A percentile compares a stretch with the other conserved stretches of the same genome.
Conservation (phyloP, 1,140 invertebrate genomes). For the Cydia fagiglandana region DNA sequence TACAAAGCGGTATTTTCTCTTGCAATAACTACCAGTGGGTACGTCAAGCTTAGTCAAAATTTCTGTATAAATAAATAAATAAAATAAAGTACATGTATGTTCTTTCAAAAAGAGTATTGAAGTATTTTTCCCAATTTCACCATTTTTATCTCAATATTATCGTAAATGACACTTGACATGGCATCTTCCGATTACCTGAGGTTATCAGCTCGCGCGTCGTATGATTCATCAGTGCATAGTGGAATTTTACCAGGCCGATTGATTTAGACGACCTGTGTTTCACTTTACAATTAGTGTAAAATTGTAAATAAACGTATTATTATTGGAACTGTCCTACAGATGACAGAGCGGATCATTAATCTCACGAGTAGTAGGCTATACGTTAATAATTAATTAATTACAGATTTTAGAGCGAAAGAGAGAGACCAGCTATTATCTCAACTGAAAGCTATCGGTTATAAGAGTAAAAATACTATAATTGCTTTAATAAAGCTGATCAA, state of each 20-base stretch:
- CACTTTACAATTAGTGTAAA: too few relatives aligned
- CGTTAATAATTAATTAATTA: neutral
- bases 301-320: too few relatives aligned
- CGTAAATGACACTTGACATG: neutral
- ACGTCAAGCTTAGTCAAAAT: neutral
- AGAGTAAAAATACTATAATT: neutral
- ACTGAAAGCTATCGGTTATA: neutral
- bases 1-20: conserved; percentile 15
- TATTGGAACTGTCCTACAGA: too few relatives aligned
- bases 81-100: too few relatives aligned
- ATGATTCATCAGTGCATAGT: neutral
- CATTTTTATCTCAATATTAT: neutral
- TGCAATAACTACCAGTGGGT: neutral
- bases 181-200: conserved; percentile 9
- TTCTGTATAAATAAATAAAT: too few relatives aligned
- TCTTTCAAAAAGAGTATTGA: too few relatives aligned
- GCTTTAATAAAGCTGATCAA: neutral
- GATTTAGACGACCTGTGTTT: neutral
- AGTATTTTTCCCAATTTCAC: neutral
- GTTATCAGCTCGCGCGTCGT: conserved; percentile 7
- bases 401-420: too few relatives aligned
- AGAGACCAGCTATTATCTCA: neutral
- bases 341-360: too few relatives aligned
- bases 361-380: neutral
- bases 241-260: conserved; percentile 11